Evolutionary conservation across 1,140 invertebrate species (phyloP), one percentile per base, ranked within the genome.

Genomic region (Heliothis subflexa): DNA sequence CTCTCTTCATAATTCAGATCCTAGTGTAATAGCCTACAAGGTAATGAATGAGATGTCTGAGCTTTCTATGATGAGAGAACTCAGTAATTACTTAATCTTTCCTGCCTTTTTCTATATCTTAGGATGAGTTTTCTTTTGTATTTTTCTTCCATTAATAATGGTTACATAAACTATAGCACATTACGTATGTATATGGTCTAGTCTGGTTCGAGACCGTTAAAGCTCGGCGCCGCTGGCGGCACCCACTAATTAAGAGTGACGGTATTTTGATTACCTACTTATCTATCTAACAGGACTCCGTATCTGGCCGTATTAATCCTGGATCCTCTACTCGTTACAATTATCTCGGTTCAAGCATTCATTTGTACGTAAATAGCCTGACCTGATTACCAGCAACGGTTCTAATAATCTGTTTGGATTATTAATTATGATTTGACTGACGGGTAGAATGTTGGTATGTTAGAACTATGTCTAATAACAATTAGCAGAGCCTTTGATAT

Each of bases 181-280:
- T 5, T 40, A 49, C n/a, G 18, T 59, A 71, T 18, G 49, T 50
- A 74, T 74, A 25, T 64, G 64, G 47, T 64, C 33, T 62, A 75
- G 57, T 64, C 59, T 62, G 28, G 62, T 47, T n/a, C 59, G 55
- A 62, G 49, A 64, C 70, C 80, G 66, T 78, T 80, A 71, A 64
- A 71, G 62, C 40, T 28, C 54, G 71, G 73, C 52, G 75, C 66
- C 72, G 73, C 83, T 79, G 78, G 71, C 80, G 79, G 83, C 86
- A 85, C 81, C 83, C 84, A 80, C 64, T 88, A 92, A 92, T 91
- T 88, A 92, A 91, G 85, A 91, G 84, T 88, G 89, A 93, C 90
- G 86, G 89, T 83, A 92, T 92, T 89, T 92, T 90, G 88, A 92
- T 93, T 88, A 89, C 86, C 85, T 91, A 88, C 82, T 92, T 92